Evolutionary conservation across 2,888 invertebrate genomes (phyloP).

Genomic region (Petrophora chlorosata): DNA sequence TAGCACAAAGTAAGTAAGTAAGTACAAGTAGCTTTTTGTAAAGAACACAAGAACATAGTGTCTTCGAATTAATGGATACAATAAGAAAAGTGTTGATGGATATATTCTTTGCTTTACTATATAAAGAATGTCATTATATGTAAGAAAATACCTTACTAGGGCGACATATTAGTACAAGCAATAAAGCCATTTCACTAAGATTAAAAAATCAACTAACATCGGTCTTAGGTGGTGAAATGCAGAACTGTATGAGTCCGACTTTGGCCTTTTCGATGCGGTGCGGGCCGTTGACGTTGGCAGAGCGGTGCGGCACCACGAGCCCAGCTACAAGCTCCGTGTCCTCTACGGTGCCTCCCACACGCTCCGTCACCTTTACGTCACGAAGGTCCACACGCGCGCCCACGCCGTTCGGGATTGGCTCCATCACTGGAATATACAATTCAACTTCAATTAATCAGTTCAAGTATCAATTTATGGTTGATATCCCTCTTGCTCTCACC

Average conservation of each 20-base stretch:
- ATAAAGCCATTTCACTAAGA: not conserved
- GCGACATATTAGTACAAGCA: no score
- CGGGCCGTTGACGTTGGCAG: conserved; percentile 95
- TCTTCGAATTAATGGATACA: no score
- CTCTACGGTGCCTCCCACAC: conserved; percentile 98
- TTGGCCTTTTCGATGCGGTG: conserved; percentile 98
- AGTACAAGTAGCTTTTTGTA: no score
- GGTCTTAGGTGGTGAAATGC: conserved; percentile 99
- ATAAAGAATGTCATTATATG: no score
- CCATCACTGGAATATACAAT: conserved; percentile 65
- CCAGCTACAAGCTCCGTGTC: conserved; percentile 98
- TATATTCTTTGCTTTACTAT: no score
- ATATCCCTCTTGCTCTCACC: no score
- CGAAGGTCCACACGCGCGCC: conserved; percentile 94
- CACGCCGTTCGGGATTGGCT: conserved; percentile 81
- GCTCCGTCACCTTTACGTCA: conserved; percentile 98
- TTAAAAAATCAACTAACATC: conserved; percentile 86
- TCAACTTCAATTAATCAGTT: not conserved
- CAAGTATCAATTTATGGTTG: no score
- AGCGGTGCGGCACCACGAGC: conserved; percentile 95
- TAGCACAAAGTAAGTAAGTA: no score
- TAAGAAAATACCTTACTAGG: no score
- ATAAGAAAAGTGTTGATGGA: no score
- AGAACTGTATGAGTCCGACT: conserved; percentile 99
- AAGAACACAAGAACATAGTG: no score